Base-by-base conservation (phyloP, 2,113 vertebrate genomes). In the Phalacrocorax carbo region DNA sequence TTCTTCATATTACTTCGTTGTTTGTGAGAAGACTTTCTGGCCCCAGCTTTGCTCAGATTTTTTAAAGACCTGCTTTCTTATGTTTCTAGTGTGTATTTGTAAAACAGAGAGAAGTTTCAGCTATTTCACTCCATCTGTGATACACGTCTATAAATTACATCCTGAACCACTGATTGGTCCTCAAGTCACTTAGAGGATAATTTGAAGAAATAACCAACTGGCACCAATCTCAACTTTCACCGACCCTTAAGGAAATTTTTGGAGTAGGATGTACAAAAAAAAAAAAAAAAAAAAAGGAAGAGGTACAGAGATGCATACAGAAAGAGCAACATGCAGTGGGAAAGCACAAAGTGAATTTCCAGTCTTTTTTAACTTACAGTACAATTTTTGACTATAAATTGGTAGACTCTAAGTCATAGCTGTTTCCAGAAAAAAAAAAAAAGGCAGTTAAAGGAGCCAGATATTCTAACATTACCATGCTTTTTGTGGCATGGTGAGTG, bases 271-370 rank as follows among this genome's bases (percentile, higher is more conserved):
- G 8, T 49, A 64, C 3, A 9, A 75, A 91, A 87, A 51, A 95
- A 80, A 66, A n/a, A n/a, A n/a, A n/a, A n/a, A n/a, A 75, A 91
- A 87, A 51, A 95, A 80, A 66, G 40, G 3, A 91, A 93, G 49
- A 79, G 6, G 6, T 52, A 84, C 32, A 90, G 21, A 81, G 15
- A 7, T 42, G 11, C 15, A 54, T 22, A 64, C 2, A 46, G 34
- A 79, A 82, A 65, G 6, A 60, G 4, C 10, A 80, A 58, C 5
- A 46, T 13, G 14, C 17, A 70, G 36, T 21, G 15, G 22, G 29
- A 54, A 72, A 69, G 7, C 26, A 44, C 27, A 64, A 51, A 68
- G 66, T 38, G 34, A 55, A 66, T 42, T 82, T 60, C n/a, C 15
- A 81, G 27, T 46, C 12, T 52, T 73, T 83, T 49, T 85, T 2